Conservation (phyloP, 1,140 invertebrate genomes). For the Drosophila triauraria region DNA sequence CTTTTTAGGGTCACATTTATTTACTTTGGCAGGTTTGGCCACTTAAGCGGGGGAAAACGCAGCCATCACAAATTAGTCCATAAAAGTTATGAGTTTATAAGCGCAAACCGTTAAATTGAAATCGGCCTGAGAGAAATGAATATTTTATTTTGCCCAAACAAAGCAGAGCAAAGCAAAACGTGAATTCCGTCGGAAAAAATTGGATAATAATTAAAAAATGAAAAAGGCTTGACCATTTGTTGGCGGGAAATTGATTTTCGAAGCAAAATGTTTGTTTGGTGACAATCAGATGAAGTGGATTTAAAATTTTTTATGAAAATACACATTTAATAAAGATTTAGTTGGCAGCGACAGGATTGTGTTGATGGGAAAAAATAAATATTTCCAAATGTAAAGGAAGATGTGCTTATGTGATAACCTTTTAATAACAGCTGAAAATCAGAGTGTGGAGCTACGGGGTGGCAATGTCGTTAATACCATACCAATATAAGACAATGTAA, state of each 20-base stretch:
- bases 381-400: constrained; percentile 1
- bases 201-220: constrained; percentile 53
- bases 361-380: constrained; percentile 36
- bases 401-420: constrained; percentile 18
- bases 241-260: constrained; percentile 47
- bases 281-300: constrained; percentile 27
- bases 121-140: constrained; percentile 53
- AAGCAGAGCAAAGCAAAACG: constrained; percentile 13
- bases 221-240: constrained; percentile 23
- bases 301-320: constrained; percentile 39
- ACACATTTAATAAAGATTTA: constrained; percentile 49
- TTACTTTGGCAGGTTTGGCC: constrained; percentile 49
- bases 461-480: neutral
- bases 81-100: constrained; percentile 63
- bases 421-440: constrained; percentile 6
- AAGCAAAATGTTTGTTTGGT: constrained; percentile 25
- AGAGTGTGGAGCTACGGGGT: neutral
- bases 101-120: constrained; percentile 54
- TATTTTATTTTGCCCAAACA: constrained; percentile 41
- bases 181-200: constrained; percentile 20
- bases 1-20: constrained; percentile 68
- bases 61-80: constrained; percentile 51
- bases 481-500: neutral
- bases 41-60: constrained; percentile 3
- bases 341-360: constrained; percentile 32